These are phyloP conservation scores for Atopsyche davidsoni DNA, from an alignment of 1,140 invertebrate species.

Conservation along the genomic window DNA sequence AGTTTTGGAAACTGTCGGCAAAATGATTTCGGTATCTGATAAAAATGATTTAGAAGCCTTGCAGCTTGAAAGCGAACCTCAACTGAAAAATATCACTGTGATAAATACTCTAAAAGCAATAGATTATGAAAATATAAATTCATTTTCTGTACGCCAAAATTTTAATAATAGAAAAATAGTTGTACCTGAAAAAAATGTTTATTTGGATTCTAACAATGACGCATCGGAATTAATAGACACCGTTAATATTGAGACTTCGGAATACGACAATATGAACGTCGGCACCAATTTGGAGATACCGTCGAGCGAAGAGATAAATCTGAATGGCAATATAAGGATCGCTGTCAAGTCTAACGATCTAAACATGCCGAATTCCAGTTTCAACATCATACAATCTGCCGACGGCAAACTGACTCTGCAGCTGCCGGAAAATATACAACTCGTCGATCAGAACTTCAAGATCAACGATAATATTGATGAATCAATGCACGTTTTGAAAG, in stretches of 20 bases:
- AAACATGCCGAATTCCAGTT: neutral
- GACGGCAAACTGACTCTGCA: conserved; percentile 1
- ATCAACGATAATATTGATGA: neutral
- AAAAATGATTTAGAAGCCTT: neutral
- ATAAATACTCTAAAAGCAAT: too few species aligned
- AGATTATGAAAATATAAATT: too few species aligned
- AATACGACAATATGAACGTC: neutral
- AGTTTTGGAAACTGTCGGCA: neutral
- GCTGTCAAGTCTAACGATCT: neutral
- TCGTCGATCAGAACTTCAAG: neutral
- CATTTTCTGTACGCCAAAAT: too few species aligned
- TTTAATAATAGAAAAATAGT: too few species aligned
- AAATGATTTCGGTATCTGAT: neutral
- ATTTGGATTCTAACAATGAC: too few species aligned
- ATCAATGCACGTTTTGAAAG: neutral
- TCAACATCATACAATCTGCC: neutral
- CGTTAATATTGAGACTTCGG: neutral
- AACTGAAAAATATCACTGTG: neutral
- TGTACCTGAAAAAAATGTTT: too few species aligned
- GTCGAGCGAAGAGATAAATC: neutral
- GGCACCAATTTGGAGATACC: neutral
- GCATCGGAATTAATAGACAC: neutral
- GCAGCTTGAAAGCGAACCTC: neutral
- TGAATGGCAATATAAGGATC: neutral
- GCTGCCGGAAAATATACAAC: neutral